Conservation (phyloP, 2,888 invertebrate genomes). For the Amphimallon solstitiale region DNA sequence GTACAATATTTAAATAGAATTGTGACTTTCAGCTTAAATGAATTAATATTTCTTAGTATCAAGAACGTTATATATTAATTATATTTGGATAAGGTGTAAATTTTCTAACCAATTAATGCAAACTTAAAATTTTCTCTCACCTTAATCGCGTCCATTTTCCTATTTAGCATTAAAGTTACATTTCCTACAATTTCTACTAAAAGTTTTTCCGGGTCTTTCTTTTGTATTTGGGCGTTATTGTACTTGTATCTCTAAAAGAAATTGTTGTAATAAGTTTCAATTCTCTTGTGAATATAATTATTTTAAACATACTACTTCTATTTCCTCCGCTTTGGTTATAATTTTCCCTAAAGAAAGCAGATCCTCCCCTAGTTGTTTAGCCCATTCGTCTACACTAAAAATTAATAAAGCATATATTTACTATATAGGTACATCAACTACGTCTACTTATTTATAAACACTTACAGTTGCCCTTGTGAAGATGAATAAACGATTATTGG, state of each 20-base stretch:
- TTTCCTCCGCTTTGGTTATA: slow-evolving; percentile 81
- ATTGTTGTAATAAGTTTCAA: slow-evolving; percentile 39
- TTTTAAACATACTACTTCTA: slow-evolving; percentile 73
- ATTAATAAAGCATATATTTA: not conserved
- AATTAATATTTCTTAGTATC: too few relatives aligned
- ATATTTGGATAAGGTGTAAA: not conserved
- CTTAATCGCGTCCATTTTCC: slow-evolving; percentile 90
- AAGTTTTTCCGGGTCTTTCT: slow-evolving; percentile 82
- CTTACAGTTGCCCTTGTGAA: slow-evolving; percentile 29
- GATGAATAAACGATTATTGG: slow-evolving; percentile 17
- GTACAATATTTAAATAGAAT: too few relatives aligned
- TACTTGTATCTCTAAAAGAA: slow-evolving; percentile 77
- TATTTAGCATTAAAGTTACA: slow-evolving; percentile 84
- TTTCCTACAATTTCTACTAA: slow-evolving; percentile 82
- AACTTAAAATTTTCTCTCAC: slow-evolving; percentile 58
- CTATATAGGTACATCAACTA: too few relatives aligned
- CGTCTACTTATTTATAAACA: slow-evolving; percentile 16
- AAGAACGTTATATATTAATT: too few relatives aligned
- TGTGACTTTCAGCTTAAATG: too few relatives aligned
- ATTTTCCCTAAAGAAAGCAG: slow-evolving; percentile 80
- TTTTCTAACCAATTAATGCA: not conserved
- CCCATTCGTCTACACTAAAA: slow-evolving; percentile 82
- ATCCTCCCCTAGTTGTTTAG: slow-evolving; percentile 80
- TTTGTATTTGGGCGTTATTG: slow-evolving; percentile 80
- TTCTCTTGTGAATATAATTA: slow-evolving; percentile 10